Percentiles rank a stretch among this genome's conserved stretches.
Conservation (phyloP, 2,888 invertebrate genomes). For the Apodemia hepburni region DNA sequence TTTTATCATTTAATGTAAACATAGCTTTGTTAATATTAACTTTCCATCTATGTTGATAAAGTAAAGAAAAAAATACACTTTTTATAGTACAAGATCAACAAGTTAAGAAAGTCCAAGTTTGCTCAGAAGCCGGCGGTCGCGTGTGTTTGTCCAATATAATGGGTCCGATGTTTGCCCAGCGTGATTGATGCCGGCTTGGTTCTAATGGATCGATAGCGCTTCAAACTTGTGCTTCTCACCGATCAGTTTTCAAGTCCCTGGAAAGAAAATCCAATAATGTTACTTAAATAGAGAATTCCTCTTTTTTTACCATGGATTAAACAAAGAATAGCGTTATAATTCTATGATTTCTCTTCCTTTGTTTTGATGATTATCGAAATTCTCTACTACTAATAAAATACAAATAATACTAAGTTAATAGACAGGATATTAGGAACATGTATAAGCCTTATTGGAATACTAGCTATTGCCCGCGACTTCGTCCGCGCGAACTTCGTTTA, state of each 20-base stretch:
- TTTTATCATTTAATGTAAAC: neutral
- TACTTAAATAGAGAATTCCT: neutral
- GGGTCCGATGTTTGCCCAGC: conserved; percentile 53
- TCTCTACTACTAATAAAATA: too few relatives aligned
- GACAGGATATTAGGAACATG: too few relatives aligned
- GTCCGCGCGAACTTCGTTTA: too few relatives aligned
- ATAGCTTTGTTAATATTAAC: neutral
- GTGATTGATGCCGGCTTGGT: conserved; percentile 60
- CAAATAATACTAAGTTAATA: too few relatives aligned
- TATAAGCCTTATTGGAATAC: too few relatives aligned
- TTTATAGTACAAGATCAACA: conserved; percentile 36
- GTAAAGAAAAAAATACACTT: conserved; percentile 1
- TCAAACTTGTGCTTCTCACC: conserved; percentile 21
- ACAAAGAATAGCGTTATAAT: too few relatives aligned
- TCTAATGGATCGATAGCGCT: conserved; percentile 61
- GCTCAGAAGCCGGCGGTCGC: conserved; percentile 42
- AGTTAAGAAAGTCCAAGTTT: conserved; percentile 42
- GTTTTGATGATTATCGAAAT: too few relatives aligned
- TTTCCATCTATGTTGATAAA: neutral
- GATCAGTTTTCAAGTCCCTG: neutral
- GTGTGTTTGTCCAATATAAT: conserved; percentile 62
- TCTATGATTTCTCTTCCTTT: too few relatives aligned
- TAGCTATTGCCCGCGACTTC: too few relatives aligned
- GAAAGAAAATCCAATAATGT: neutral
- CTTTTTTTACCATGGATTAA: too few relatives aligned